phyloP scores from a whole-genome alignment of 2,888 invertebrate genomes.

The Notodonta dromedarius region DNA sequence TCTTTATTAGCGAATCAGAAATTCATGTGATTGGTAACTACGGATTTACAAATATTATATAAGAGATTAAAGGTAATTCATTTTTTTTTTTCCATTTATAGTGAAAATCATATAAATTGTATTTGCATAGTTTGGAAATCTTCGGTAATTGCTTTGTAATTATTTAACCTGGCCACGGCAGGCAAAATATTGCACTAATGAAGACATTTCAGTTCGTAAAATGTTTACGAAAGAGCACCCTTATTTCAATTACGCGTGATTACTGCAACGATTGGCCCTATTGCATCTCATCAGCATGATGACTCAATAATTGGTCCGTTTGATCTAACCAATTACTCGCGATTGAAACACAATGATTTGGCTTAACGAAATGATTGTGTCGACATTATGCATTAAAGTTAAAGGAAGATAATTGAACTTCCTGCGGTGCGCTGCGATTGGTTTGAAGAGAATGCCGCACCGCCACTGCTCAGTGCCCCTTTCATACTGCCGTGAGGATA shows the following conservation, averaged over 20 bases:
- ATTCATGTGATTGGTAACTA: background rate
- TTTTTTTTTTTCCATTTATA: too few relatives aligned
- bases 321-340: slow-evolving; percentile 69
- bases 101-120: too few relatives aligned
- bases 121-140: too few relatives aligned
- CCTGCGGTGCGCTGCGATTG: slow-evolving; percentile 74
- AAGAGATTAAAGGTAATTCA: too few relatives aligned
- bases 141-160: too few relatives aligned
- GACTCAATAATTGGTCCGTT: slow-evolving; percentile 62
- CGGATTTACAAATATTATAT: background rate
- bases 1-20: background rate
- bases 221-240: slow-evolving; percentile 12
- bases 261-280: slow-evolving; percentile 32
- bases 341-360: slow-evolving; percentile 75
- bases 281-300: slow-evolving; percentile 37
- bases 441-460: slow-evolving; percentile 62
- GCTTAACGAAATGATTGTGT: slow-evolving; percentile 82
- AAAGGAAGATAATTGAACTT: slow-evolving; percentile 83
- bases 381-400: slow-evolving; percentile 78
- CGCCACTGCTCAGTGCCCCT: slow-evolving; percentile 60
- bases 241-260: slow-evolving; percentile 31
- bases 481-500: slow-evolving; percentile 62
- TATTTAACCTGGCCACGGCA: too few relatives aligned
- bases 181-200: background rate
- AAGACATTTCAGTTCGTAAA: background rate